phyloP scores from a whole-genome alignment of 2,888 invertebrate genomes.

The Cantharis flavilabris region DNA sequence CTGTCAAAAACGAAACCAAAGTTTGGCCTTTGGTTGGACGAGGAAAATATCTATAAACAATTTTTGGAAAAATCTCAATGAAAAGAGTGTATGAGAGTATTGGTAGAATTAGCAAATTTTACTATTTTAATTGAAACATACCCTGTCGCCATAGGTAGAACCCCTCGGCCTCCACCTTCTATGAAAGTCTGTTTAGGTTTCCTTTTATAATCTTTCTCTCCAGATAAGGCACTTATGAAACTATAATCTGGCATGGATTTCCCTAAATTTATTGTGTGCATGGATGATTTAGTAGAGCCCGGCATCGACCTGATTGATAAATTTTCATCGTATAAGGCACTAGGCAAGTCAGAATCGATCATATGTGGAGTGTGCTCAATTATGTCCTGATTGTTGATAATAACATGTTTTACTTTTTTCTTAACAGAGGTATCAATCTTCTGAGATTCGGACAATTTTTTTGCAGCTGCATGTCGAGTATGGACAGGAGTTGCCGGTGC shows the following conservation, averaged over 20 bases:
- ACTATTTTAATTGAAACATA: no score
- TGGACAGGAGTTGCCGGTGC: slow-evolving; percentile 51
- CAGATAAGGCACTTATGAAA: slow-evolving; percentile 48
- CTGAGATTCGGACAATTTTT: not conserved
- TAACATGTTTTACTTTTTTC: slow-evolving; percentile 41
- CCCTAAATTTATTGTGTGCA: slow-evolving; percentile 39
- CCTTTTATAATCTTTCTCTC: slow-evolving; percentile 57
- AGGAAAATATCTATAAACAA: slow-evolving; percentile 59
- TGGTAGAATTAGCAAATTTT: no score
- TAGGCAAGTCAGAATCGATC: slow-evolving; percentile 43
- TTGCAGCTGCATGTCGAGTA: slow-evolving; percentile 27
- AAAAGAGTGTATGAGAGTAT: no score
- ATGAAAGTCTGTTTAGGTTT: slow-evolving; percentile 62
- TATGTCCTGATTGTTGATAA: slow-evolving; percentile 51
- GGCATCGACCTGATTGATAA: slow-evolving; percentile 41
- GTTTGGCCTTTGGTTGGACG: slow-evolving; percentile 71
- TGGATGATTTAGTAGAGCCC: slow-evolving; percentile 31
- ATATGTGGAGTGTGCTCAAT: slow-evolving; percentile 50
- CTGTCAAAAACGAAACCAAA: slow-evolving; percentile 72
- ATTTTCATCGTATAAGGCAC: slow-evolving; percentile 39
- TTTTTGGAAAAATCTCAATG: not conserved
- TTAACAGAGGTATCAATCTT: slow-evolving; percentile 23
- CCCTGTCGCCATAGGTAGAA: slow-evolving; percentile 64
- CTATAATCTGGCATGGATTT: slow-evolving; percentile 49
- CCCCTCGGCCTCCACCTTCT: slow-evolving; percentile 63